Percentiles rank a stretch among this genome's conserved stretches.
Conservation (phyloP, 2,797 vertebrate genomes). For the Urophycis tenuis region DNA sequence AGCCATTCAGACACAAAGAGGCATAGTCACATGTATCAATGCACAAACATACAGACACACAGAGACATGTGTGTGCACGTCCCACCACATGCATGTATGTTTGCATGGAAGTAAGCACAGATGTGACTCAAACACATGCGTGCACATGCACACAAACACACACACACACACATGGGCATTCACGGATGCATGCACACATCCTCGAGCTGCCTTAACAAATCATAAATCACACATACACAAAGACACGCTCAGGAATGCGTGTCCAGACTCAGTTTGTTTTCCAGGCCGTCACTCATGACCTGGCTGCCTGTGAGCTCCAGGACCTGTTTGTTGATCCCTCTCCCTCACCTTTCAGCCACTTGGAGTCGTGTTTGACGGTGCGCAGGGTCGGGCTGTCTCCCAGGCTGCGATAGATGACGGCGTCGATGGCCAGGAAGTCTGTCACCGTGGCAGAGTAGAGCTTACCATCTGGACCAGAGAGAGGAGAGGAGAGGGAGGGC, state of each 20-base stretch:
- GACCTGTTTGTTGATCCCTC: conserved; percentile 35
- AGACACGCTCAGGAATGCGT: conserved; percentile 18
- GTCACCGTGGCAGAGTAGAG: conserved; percentile 98
- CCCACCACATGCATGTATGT: conserved; percentile 4
- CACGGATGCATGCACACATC: background rate
- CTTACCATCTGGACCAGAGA: conserved; percentile 82
- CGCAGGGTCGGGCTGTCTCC: conserved; percentile 96
- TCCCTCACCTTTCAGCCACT: conserved; percentile 96
- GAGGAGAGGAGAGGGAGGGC: background rate
- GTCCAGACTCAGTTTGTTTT: conserved; percentile 41
- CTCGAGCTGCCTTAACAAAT: background rate
- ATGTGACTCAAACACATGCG: background rate
- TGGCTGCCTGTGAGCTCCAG: conserved; percentile 20
- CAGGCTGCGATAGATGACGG: conserved; percentile 97
- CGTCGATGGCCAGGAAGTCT: conserved; percentile 97
- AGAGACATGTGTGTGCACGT: conserved; percentile 5
- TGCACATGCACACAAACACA: background rate
- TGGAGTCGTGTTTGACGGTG: conserved; percentile 98
- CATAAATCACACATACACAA: conserved; percentile 2
- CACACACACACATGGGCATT: background rate
- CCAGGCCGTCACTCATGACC: conserved; percentile 28
- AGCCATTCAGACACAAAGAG: background rate
- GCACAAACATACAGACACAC: background rate
- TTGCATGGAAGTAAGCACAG: background rate
- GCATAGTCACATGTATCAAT: conserved; percentile 10